Base-by-base conservation (phyloP, 1,140 invertebrate genomes). In the Drosophila repletoides region DNA sequence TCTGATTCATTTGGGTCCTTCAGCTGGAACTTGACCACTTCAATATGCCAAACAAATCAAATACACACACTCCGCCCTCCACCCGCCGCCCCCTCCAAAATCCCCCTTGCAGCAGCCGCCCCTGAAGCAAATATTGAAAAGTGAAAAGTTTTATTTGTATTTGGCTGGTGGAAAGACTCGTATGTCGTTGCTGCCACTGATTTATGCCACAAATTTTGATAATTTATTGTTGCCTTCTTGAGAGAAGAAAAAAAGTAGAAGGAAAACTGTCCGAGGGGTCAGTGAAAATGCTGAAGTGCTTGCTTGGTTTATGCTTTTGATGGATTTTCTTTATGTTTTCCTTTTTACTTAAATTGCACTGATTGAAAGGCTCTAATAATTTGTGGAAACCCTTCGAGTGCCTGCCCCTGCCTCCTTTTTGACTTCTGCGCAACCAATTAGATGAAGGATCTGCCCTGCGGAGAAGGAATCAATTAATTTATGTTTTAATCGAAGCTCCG, bases 21-120 rank as follows among this genome's bases (percentile, higher is more conserved):
- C 22, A 41, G 19, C 10, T 28, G 28, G 14, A 31, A 53, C 64
- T 71, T 83, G 79, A 83, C 79, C 79, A 84, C 79, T 83, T 83
- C 79, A 83, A 84, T 74, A 83, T 83, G 79, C 76, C 79, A 84
- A 83, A 72, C 69, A 77, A 77, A 83, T 83, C 77, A 71, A 84
- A 74, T 24, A 26, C 76, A 81, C 38, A 41, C 61, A 36, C 33
- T 26, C 34, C 48, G n/a, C 34, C 5, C 7, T 10, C 56, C 14
- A 9, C 6, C 31, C 15, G 14, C 9, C 43, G 3, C 34, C 21
- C 7, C 17, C 17, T 46, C 34, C 41, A 28, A 12, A 28, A 22
- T 6, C 48, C 9, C 17, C 36, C 6, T 45, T 45, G 24, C 12
- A 22, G 28, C 33, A 41, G 40, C n/a, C n/a, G n/a, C n/a, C n/a